Base-by-base conservation (phyloP, 2,113 vertebrate genomes). In the Aspiorhynchus laticeps region DNA sequence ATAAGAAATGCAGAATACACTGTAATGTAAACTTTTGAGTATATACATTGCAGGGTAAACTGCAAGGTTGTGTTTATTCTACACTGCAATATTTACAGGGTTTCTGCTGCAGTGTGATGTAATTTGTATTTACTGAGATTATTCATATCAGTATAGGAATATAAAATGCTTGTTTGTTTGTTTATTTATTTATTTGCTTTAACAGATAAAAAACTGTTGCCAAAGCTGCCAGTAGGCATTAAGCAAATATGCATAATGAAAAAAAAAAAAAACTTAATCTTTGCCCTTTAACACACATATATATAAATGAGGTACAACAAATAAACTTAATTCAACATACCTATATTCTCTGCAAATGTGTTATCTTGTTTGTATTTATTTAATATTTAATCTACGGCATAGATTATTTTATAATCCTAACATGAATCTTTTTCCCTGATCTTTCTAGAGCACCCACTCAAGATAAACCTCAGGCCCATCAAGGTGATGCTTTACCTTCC, bases 401-500 rank as follows among this genome's bases (percentile, higher is more conserved):
- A 33, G 28, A 69, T 69, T 53, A 74, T 83, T 38, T 61, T 9
- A 46, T 33, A 4, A 53, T 7, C 76, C 10, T 53, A 21, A 56
- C 7, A 53, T 51, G 1, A 11, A n/a, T 46, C 7, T 1, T 19
- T 33, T 31, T 11, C 31, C 31, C 53, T 24, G 19, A 8, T 59
- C 21, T 8, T 69, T 19, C 28, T 69, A 69, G 31, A 69, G 1
- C 48, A 24, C 48, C 4, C 1, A 5, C 26, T 51, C 26, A 33
- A 53, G 15, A 28, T 78, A 17, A 69, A 8, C 15, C 65, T 69
- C 7, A 69, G 21, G 19, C 3, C 46, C 63, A 24, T 80, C 0
- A 53, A 76, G 17, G 9, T 7, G 3, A 46, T n/a, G 36, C 36
- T 12, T 26, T 91, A 97, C 97, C 97, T 95, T 97, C 95, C 59